phyloP scores from a whole-genome alignment of 2,888 invertebrate genomes.

The Tenodera sinensis region DNA sequence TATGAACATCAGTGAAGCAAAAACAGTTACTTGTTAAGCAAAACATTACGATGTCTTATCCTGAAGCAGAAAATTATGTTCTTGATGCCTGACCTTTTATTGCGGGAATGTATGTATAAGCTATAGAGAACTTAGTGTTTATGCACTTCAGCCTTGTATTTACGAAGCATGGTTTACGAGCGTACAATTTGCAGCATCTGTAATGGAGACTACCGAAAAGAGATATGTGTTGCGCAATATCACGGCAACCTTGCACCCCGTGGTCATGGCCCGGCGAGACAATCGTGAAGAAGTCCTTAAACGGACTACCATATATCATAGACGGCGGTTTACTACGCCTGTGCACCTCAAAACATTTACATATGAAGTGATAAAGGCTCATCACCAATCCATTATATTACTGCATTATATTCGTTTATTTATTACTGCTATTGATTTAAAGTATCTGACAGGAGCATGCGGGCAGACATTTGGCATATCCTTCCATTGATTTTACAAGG shows the following conservation, averaged over 20 bases:
- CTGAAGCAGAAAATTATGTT: no score
- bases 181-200: not conserved
- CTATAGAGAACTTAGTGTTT: not conserved
- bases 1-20: no score
- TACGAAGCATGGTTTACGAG: not conserved
- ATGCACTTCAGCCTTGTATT: not conserved
- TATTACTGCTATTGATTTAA: not conserved
- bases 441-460: not conserved
- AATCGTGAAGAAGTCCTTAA: not conserved
- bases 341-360: not conserved
- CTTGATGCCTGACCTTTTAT: not conserved
- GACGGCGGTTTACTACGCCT: not conserved
- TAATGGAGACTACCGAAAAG: not conserved
- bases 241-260: not conserved
- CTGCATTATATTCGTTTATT: not conserved
- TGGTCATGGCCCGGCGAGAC: not conserved
- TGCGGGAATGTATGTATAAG: not conserved
- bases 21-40: no score
- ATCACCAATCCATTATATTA: not conserved
- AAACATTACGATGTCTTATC: no score
- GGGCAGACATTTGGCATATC: not conserved
- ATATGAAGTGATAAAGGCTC: not conserved
- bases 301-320: not conserved
- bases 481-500: not conserved
- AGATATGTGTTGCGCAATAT: not conserved